Conservation (phyloP, 2,797 vertebrate species). For the Pseudomugil tenellus region DNA sequence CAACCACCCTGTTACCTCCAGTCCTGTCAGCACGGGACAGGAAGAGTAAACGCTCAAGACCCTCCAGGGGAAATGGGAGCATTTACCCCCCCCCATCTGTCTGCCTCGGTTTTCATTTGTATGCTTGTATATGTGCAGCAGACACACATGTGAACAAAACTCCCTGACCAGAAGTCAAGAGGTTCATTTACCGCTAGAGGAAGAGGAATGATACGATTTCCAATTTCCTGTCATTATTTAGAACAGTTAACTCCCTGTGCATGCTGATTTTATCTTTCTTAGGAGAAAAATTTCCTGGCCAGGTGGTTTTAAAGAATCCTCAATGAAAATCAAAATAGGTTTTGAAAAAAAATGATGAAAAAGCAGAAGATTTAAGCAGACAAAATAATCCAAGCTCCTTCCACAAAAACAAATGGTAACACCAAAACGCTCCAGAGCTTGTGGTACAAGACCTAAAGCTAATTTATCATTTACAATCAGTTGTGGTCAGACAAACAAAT, state of each 20-base stretch:
- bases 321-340: not conserved
- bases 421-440: slow-evolving; percentile 1
- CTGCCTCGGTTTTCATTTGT: slow-evolving; percentile 24
- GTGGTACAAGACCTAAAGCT: slow-evolving; percentile 11
- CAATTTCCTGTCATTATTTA: slow-evolving; percentile 70
- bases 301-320: slow-evolving; percentile 16
- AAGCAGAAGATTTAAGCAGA: slow-evolving; percentile 11
- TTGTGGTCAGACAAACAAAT: slow-evolving; percentile 32
- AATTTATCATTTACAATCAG: slow-evolving; percentile 37
- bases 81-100: slow-evolving; percentile 57
- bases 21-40: slow-evolving; percentile 67
- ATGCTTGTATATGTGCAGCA: not conserved
- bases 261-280: slow-evolving; percentile 35
- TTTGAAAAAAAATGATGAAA: not conserved
- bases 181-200: slow-evolving; percentile 49
- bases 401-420: slow-evolving; percentile 11
- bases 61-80: slow-evolving; percentile 63
- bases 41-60: slow-evolving; percentile 57
- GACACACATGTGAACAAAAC: slow-evolving; percentile 34
- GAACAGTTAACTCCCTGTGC: slow-evolving; percentile 39
- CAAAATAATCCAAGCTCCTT: not conserved
- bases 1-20: slow-evolving; percentile 48
- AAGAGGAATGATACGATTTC: slow-evolving; percentile 60
- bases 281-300: not conserved
- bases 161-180: slow-evolving; percentile 55